phyloP scores from a whole-genome alignment of 2,888 invertebrate species.

The Drosophila quinaria region DNA sequence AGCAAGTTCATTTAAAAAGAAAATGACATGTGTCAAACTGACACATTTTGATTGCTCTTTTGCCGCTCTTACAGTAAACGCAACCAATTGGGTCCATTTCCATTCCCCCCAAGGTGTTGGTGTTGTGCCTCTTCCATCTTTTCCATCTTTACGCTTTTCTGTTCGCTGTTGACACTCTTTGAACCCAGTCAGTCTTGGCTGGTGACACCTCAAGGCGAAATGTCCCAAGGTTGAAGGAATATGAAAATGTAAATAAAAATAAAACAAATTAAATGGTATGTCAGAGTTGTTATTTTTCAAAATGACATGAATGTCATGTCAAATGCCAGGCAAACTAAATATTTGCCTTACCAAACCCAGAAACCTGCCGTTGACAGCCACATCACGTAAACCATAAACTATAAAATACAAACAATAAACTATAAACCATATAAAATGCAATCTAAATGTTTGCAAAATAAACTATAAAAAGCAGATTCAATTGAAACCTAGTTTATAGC shows the following conservation, averaged over 20 bases:
- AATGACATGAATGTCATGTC: conserved; percentile 80
- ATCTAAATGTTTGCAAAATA: conserved; percentile 20
- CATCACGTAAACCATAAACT: conserved; percentile 36
- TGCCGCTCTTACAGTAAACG: conserved; percentile 30
- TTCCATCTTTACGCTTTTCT: neutral
- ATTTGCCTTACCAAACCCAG: conserved; percentile 35
- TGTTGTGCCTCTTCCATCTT: conserved; percentile 19
- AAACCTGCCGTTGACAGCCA: conserved; percentile 64
- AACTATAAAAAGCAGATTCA: conserved; percentile 15
- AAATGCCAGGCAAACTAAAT: conserved; percentile 65
- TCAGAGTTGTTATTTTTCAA: conserved; percentile 70
- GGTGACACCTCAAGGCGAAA: conserved; percentile 74
- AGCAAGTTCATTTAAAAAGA: conserved; percentile 77
- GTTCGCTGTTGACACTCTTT: conserved; percentile 60
- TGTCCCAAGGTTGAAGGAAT: conserved; percentile 48
- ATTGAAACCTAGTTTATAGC: conserved; percentile 1
- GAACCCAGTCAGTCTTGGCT: conserved; percentile 45
- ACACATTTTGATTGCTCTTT: conserved; percentile 72
- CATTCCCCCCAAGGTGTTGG: neutral
- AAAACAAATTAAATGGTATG: conserved; percentile 76
- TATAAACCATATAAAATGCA: conserved; percentile 16
- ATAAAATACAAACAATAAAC: conserved; percentile 13
- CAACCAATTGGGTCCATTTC: conserved; percentile 38
- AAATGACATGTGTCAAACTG: conserved; percentile 79
- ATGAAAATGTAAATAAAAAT: conserved; percentile 14